Evolutionary conservation across 2,888 invertebrate genomes (phyloP).

Genomic region (Euphydryas editha): DNA sequence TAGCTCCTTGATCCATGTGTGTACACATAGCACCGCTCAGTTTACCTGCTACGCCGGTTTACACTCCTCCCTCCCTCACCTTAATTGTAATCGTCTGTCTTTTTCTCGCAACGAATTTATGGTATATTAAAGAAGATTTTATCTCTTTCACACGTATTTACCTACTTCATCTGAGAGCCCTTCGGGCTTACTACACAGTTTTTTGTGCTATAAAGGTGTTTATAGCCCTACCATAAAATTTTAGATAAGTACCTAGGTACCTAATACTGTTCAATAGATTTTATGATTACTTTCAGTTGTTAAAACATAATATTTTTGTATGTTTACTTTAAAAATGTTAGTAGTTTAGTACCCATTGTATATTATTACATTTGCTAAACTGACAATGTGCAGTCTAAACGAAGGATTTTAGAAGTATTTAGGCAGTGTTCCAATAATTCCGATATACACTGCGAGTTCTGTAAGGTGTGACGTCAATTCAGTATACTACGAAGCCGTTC

Average conservation of each 20-base stretch:
- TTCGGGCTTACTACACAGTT: not conserved
- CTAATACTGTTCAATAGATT: not conserved
- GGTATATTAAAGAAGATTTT: conserved; percentile 8
- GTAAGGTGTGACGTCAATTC: no score
- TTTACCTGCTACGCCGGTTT: conserved; percentile 52
- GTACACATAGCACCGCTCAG: conserved; percentile 40
- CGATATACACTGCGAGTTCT: no score
- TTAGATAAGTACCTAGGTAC: not conserved
- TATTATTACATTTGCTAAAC: no score
- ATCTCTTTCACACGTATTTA: conserved; percentile 29
- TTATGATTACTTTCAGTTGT: not conserved
- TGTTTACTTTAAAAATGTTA: no score
- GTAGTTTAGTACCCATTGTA: no score
- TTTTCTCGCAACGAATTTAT: conserved; percentile 22
- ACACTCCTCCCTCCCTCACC: conserved; percentile 34
- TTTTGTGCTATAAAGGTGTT: not conserved
- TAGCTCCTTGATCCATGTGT: conserved; percentile 11
- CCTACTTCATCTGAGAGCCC: conserved; percentile 4
- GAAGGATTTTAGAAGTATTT: no score
- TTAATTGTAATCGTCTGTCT: conserved; percentile 27
- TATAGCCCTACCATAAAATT: not conserved
- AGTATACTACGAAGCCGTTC: no score
- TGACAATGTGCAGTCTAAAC: no score
- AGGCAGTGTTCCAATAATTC: no score
- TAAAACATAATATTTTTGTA: no score